Percentiles rank a stretch among this genome's conserved stretches.
phyloP scores from a whole-genome alignment of 2,113 vertebrate genomes.

The Aramus guarauna region DNA sequence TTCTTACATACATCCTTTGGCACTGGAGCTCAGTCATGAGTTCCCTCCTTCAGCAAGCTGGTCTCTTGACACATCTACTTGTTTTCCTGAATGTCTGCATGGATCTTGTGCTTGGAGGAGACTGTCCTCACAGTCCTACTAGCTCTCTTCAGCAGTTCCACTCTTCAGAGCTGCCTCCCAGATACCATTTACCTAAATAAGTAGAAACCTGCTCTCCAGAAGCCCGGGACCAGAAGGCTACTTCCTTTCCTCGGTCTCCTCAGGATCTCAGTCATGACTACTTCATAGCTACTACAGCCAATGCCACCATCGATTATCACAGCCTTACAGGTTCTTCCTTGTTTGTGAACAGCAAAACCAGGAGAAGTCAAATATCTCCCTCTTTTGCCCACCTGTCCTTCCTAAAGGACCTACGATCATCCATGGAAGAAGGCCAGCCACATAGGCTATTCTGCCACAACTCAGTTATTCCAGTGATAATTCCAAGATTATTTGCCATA shows the following conservation, averaged over 20 bases:
- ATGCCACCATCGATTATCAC: fast-evolving
- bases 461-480: not conserved
- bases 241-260: not conserved
- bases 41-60: not conserved
- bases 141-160: not conserved
- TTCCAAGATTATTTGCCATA: not conserved
- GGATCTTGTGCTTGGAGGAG: not conserved
- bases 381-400: not conserved
- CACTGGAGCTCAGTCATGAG: not conserved
- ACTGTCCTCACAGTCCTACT: not conserved
- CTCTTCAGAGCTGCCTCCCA: not conserved
- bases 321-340: not conserved
- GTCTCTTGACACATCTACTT: not conserved
- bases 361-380: not conserved
- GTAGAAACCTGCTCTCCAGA: not conserved
- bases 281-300: not conserved
- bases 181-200: not conserved
- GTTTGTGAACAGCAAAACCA: not conserved
- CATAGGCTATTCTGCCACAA: not conserved
- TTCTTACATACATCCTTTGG: not conserved
- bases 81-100: not conserved
- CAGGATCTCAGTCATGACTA: not conserved
- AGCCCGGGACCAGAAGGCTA: not conserved
- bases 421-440: not conserved
- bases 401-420: not conserved